Evolutionary conservation across 1,140 invertebrate species (phyloP).

Genomic region (Diplogasteroides magnus): DNA sequence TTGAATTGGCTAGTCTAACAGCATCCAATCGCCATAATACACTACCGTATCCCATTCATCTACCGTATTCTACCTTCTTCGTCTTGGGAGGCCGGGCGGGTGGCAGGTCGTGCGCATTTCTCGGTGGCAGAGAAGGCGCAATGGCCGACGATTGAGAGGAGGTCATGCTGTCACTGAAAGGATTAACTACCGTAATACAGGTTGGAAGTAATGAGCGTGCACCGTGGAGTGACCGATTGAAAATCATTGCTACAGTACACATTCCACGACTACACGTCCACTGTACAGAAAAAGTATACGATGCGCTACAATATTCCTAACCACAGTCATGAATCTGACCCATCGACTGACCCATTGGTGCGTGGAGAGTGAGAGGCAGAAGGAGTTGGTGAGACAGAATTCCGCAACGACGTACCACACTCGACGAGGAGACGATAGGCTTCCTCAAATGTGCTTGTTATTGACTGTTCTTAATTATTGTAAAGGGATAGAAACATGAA

Average conservation of each 20-base stretch:
- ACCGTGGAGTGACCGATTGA: neutral
- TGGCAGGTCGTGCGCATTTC: no score
- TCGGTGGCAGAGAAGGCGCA: no score
- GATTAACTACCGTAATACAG: neutral
- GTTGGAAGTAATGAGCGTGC: neutral
- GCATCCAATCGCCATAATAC: neutral
- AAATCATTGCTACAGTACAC: neutral
- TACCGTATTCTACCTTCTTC: neutral
- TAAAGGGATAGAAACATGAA: no score
- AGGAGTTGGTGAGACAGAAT: slow-evolving; percentile 20
- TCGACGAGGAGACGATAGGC: slow-evolving; percentile 53
- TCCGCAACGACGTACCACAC: slow-evolving; percentile 40
- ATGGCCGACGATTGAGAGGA: no score
- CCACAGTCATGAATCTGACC: neutral
- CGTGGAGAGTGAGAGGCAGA: neutral
- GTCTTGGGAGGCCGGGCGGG: neutral
- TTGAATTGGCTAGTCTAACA: neutral
- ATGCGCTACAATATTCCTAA: neutral
- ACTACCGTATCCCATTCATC: neutral
- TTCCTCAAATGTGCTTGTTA: no score
- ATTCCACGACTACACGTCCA: neutral
- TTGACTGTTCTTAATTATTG: no score
- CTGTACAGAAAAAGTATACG: neutral
- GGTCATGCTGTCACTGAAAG: no score
- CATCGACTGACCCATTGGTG: neutral